Percentiles rank a stretch among this genome's conserved stretches.
Evolutionary conservation across 2,797 vertebrate genomes (phyloP).

Genomic region (Protonibea diacanthus): DNA sequence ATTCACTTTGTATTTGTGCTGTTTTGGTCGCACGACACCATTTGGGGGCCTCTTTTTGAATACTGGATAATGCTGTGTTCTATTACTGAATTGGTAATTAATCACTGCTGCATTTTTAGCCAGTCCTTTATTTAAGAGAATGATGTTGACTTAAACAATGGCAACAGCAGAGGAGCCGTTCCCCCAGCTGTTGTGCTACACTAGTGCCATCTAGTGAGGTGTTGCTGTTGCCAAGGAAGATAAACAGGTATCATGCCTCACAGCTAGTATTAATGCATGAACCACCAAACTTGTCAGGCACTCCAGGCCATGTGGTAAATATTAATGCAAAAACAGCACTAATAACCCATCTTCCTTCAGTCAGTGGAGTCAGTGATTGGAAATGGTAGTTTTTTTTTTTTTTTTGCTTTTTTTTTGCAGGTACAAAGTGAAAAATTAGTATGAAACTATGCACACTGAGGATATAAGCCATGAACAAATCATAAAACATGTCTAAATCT

Average conservation of each 20-base stretch:
- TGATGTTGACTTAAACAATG: constrained; percentile 63
- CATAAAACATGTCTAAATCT: not conserved
- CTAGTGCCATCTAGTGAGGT: constrained; percentile 85
- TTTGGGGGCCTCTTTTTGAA: constrained; percentile 72
- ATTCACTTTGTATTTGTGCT: constrained; percentile 60
- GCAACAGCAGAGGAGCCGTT: constrained; percentile 29
- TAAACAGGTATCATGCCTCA: not conserved
- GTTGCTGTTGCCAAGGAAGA: constrained; percentile 46
- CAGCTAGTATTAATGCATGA: not conserved
- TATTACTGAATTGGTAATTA: constrained; percentile 79
- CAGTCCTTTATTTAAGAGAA: constrained; percentile 53
- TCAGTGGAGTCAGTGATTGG: too few relatives aligned
- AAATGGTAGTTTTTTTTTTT: not conserved
- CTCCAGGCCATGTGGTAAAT: not conserved
- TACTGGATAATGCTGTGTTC: constrained; percentile 73
- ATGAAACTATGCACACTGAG: not conserved
- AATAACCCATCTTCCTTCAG: not conserved
- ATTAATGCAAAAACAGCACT: not conserved
- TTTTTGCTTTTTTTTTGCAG: not conserved
- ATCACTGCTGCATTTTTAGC: constrained; percentile 69
- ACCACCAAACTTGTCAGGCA: not conserved
- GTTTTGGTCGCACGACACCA: constrained; percentile 39
- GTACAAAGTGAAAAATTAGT: not conserved
- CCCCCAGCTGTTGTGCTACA: constrained; percentile 56
- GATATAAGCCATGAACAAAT: not conserved